Base-by-base conservation (phyloP, 2,113 vertebrate genomes). In the Zosterops lateralis region DNA sequence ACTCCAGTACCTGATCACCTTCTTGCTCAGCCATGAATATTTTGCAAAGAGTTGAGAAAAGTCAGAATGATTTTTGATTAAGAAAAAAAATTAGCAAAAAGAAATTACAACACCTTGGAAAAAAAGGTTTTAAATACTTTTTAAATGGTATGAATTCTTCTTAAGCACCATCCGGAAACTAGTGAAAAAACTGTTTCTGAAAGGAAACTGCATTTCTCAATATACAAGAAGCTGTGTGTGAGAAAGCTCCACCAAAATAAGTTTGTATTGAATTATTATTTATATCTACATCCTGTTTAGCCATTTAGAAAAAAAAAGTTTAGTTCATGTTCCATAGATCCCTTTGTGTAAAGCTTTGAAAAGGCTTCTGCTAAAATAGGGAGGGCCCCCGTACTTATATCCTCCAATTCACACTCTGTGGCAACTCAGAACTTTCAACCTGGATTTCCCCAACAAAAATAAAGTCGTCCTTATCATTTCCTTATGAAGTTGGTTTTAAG, bases 241-340 rank as follows among this genome's bases (percentile, higher is more conserved):
- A 97, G 97, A 98, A 98, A 97, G 71, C 88, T 88, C 53, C 78
- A 94, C 34, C 36, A 91, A 92, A 92, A 57, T 84, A 91, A 96
- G 92, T 93, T 93, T 90, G 92, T 76, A 95, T 83, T 97, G 91
- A 97, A 97, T 92, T 95, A 97, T 97, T 98, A 98, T 98, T 98
- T 98, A 97, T 97, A 97, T 89, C 98, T 97, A 92, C 92, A 97
- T 98, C 98, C 98, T 98, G 97, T 98, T 97, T 96, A 97, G 94
- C 89, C 89, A 75, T 92, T 92, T 96, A 84, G 51, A 34, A 85
- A 84, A 87, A 87, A 70, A 95, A 96, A 92, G 75, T 70, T 97
- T 65, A 94, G 74, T 60, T 75, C 25, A 32, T 87, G 79, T 95
- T 96, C 95, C 94, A 77, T 32, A 93, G 66, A 91, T 34, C 48